Base-by-base conservation (phyloP, 2,888 invertebrate species). In the Noctuana brunneofusca region DNA sequence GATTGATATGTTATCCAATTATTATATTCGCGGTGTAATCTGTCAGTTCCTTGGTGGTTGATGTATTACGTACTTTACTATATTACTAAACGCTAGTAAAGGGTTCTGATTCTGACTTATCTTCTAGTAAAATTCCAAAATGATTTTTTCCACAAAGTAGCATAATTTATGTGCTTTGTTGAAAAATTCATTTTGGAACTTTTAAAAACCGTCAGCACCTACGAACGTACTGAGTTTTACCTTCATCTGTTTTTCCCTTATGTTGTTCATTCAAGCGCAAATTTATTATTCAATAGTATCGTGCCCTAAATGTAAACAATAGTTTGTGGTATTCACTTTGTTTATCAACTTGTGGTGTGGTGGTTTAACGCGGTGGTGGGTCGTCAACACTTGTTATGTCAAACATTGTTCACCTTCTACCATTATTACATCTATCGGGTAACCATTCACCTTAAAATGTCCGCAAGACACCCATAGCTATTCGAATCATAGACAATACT, bases 401-500 rank as follows among this genome's bases (percentile, higher is more conserved):
- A n/a, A 8, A 11, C 18, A 18, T n/a, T 22, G 12, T 8, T 50
- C 49, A 18, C 35, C 22, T 49, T 49, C 50, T 27, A 14, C 27
- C 41, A 58, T 52, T 58, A 49, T 18, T 27, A 14, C 12, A 38
- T 46, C 18, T 14, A 43, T 14, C 18, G 16, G 41, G 9, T 14
- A 43, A 48, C 48, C n/a, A 22, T 6, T 22, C 48, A 22, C n/a
- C 22, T 2, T 48, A 48, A 48, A 8, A n/a, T 22, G 48, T 4
- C 22, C 12, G 22, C 48, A 48, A 12, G 22, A 22, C 22, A 22
- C 22, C 22, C 22, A 22, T 48, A 48, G 22, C 22, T 65, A 55
- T 64, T 77, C 71, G 74, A 76, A 78, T 77, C 74, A 74, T 81
- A 83, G 83, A 81, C 80, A 80, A 77, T 78, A 72, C 74, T 64